Conservation (phyloP, 53 echinoderm and acorn worm species). For the Mesocentrotus franciscanus region DNA sequence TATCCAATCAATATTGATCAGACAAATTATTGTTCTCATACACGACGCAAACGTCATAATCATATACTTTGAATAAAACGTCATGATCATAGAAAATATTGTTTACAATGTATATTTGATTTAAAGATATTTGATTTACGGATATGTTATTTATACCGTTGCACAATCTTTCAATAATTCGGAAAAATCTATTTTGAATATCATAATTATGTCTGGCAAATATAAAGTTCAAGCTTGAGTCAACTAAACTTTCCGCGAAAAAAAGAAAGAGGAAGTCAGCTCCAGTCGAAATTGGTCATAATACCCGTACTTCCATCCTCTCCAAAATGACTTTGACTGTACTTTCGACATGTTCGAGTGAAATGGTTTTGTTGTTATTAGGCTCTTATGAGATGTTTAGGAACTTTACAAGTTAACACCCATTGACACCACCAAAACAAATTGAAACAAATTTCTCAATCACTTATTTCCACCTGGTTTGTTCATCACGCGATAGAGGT, state of each 20-base stretch:
- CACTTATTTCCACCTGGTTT: constrained; percentile 23
- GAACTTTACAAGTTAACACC: not conserved
- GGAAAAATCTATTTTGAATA: too few relatives aligned
- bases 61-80: too few relatives aligned
- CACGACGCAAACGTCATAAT: too few relatives aligned
- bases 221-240: not conserved
- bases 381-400: not conserved
- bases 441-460: constrained; percentile 13
- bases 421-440: not conserved
- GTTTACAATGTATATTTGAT: too few relatives aligned
- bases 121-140: too few relatives aligned
- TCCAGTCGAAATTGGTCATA: not conserved
- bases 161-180: too few relatives aligned
- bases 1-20: too few relatives aligned
- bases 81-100: too few relatives aligned
- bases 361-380: not conserved
- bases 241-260: not conserved
- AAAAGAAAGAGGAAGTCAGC: constrained; percentile 23
- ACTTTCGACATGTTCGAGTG: not conserved
- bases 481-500: constrained; percentile 8
- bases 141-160: too few relatives aligned
- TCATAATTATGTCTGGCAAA: too few relatives aligned
- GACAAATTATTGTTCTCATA: too few relatives aligned
- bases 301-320: not conserved
- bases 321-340: not conserved